Base-by-base conservation (phyloP, 2,888 invertebrate species). In the Ormyrus labotus region DNA sequence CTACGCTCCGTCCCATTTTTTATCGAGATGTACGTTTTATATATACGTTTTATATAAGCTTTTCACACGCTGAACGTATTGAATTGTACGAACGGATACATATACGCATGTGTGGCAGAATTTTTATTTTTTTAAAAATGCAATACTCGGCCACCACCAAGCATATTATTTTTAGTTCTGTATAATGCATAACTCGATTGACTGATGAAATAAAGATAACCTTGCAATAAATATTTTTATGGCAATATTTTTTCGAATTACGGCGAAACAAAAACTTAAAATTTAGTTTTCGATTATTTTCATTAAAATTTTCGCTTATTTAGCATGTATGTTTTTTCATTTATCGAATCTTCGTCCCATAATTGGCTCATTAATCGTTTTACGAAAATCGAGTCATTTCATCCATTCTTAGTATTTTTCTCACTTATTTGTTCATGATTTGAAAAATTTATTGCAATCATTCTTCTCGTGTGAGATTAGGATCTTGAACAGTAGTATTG, bases 1-100 rank as follows among this genome's bases (percentile, higher is more conserved):
- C 19, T 79, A 72, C 13, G 79, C 74, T 84, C 83, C 84, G 84
- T 84, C 84, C 83, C 77, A 76, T 76, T 82, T 78, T 83, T 79
- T 82, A 80, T 61, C 11, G 34, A 76, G 50, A 75, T 63, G 47
- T 34, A 34, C 34, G 34, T 76, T 76, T 71, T 71, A 58, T 63
- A 65, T 19, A 79, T 73, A 74, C 68, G 61, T 79, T 69, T 69
- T 70, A 71, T 78, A 78, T 63, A 55, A 82, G 61, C 68, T 71
- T 74, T 63, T 51, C 65, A 64, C 45, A 63, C 51, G 55, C 71
- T 69, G 69, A 65, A 79, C 71, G 63, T 73, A 68, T 71, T 75
- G 34, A 79, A 63, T 63, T 34, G 34, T 34, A 34, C 34, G 34
- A 34, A 34, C 34, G 34, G 34, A 34, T 34, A 34, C 4, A 34